Base-by-base conservation (phyloP, 1,140 invertebrate species). In the Asobara japonica region DNA sequence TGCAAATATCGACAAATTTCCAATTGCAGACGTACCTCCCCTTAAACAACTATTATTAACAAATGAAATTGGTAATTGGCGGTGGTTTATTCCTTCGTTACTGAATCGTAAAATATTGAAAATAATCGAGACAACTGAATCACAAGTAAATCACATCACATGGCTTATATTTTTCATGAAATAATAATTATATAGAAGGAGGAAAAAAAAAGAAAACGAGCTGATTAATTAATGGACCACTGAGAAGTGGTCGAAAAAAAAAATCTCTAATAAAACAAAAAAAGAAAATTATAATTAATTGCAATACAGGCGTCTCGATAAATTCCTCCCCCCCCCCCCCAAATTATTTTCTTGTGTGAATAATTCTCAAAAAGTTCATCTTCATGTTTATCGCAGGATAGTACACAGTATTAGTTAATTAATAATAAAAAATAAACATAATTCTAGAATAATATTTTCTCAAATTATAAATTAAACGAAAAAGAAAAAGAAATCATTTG, bases 391-490 rank as follows among this genome's bases (percentile, higher is more conserved):
- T 66, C 64, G 38, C 25, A 66, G 64, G 20, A n/a, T 60, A 27
- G 13, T 27, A 29, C 22, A 74, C 74, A 77, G 76, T 77, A 72
- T 74, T 80, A 77, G 74, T 70, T 74, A 77, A 77, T 75, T 82
- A 77, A 74, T 74, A 77, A 77, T 77, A 77, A 79, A 78, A 74
- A 75, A 79, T 79, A 71, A 83, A 77, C 75, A n/a, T 79, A 80
- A 84, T 78, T 82, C 78, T 82, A 84, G 74, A 78, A 78, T 80
- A 84, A 82, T 79, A 83, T 82, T 78, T n/a, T 79, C 72, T 65
- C 77, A 75, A 75, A 73, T 45, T 82, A 83, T 84, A 83, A 83
- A 82, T 82, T 83, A 82, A 83, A 83, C 72, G 78, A 82, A 82
- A 29, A 56, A 56, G 27, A 25, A 83, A 82, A n/a, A n/a, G n/a